Evolutionary conservation across 1,140 invertebrate genomes (phyloP), one percentile per base, ranked within the genome.

Genomic region (Drosophila jambulina): DNA sequence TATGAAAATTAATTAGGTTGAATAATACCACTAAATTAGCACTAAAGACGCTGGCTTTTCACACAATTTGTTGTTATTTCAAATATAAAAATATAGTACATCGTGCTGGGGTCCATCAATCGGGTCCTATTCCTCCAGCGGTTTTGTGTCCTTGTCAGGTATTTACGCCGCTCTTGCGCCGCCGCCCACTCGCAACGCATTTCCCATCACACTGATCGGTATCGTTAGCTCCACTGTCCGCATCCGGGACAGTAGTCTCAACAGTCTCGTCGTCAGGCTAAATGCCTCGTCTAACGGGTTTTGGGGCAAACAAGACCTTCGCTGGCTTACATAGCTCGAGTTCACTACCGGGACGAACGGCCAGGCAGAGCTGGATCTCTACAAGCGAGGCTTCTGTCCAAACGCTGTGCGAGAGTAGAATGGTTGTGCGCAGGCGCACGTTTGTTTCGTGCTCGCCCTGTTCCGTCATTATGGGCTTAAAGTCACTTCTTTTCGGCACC

Each of bases 321-420:
- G 98, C 96, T 15, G 98, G 96, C 91, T 97, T 97, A 91, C 97
- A 98, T 4, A 99, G 93, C 85, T 98, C 97, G 64, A 98, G 95
- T 71, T 95, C 94, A 67, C 95, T 94, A 45, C 95, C 93, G 2
- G 93, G 92, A 8, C 93, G 91, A 17, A 98, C 95, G 21, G 97
- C 95, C 32, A 98, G 92, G 19, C 97, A 97, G 17, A 98, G 94
- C 3, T 96, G 96, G 58, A 98, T 95, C 88, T 98, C 97, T n/a
- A 98, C 96, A 61, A 96, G 96, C 72, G 97, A 98, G 12, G 97
- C 95, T 92, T 98, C 97, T 64, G 96, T 97, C 97, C 97, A 97
- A 8, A 97, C 96, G 78, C 97, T 96, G 93, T 99, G 98, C 0
- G 98, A 98, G 5, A 99, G 94, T 23, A 98, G 93, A 9, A 98